Base-by-base conservation (phyloP, 2,888 invertebrate species). In the Trichogramma evanescens region DNA sequence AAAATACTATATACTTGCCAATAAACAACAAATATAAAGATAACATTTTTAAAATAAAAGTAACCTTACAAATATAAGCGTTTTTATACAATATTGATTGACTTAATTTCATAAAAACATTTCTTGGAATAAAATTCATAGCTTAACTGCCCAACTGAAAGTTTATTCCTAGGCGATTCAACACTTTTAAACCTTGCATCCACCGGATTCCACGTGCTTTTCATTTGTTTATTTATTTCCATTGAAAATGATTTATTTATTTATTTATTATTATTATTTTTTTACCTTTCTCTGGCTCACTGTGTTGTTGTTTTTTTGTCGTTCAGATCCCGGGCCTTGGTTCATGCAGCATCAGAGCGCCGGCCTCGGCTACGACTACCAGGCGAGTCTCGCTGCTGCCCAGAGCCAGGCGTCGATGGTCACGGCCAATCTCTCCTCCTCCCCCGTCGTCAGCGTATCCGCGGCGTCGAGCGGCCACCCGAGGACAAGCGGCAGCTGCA, bases 251-350 rank as follows among this genome's bases (percentile, higher is more conserved):
- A 26, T 26, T 26, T 26, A 26, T 26, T 26, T 9, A n/a, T 10
- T 46, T 46, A 4, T 46, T 8, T 46, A n/a, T n/a, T n/a, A n/a
- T n/a, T n/a, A n/a, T n/a, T n/a, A n/a, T 46, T 46, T 6, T 4
- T 26, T 4, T 1, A 13, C n/a, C n/a, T 48, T 10, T n/a, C 4
- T 48, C 6, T 48, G 10, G 10, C 48, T 6, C 10, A 6, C 10
- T 13, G 10, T 13, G 13, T 3, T 38, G 5, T 38, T 8, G 8
- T 38, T 6, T 51, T 38, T 45, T 45, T 51, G 2, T 51, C 5
- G 10, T 60, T 55, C 45, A 67, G 69, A 69, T 59, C 72, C 76
- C 8, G 73, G 79, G 56, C 72, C 77, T 9, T 78, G 78, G 78
- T 78, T 78, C 67, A 68, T 79, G 59, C 78, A 78, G 3, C 79